These are phyloP conservation scores for Parasteatoda tepidariorum DNA, from an alignment of 1,140 invertebrate species.

Conservation along the genomic window DNA sequence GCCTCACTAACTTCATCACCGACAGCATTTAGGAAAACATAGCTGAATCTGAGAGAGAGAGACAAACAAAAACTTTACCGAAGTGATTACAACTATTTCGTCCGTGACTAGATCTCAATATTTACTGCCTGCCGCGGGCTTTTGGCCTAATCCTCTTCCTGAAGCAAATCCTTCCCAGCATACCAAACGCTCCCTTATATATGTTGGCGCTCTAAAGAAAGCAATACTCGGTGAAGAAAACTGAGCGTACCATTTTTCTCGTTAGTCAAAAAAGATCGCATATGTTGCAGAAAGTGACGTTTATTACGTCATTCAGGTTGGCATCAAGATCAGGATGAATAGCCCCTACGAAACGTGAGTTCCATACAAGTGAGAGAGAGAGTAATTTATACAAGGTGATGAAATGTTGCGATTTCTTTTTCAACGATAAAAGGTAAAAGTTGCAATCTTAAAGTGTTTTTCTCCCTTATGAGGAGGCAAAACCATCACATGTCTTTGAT, in stretches of 20 bases:
- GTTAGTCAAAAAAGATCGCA: slow-evolving; percentile 3
- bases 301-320: slow-evolving; percentile 49
- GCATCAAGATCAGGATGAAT: slow-evolving; percentile 19
- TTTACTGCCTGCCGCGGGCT: slow-evolving; percentile 24
- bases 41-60: no score
- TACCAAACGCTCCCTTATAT: neutral
- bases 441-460: no score
- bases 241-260: neutral
- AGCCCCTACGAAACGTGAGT: slow-evolving; percentile 13
- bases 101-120: neutral
- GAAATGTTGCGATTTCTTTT: neutral
- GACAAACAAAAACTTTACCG: no score
- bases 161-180: neutral
- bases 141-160: slow-evolving; percentile 30
- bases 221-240: neutral
- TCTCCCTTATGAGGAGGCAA: no score
- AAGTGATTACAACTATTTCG: slow-evolving; percentile 13
- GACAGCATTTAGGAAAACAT: neutral
- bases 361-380: neutral
- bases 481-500: no score
- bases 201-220: neutral
- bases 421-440: neutral
- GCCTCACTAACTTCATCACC: no score
- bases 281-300: slow-evolving; percentile 5
- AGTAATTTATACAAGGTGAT: neutral